phyloP scores from a whole-genome alignment of 2,888 invertebrate genomes.

The Malthinus seriepunctatus region DNA sequence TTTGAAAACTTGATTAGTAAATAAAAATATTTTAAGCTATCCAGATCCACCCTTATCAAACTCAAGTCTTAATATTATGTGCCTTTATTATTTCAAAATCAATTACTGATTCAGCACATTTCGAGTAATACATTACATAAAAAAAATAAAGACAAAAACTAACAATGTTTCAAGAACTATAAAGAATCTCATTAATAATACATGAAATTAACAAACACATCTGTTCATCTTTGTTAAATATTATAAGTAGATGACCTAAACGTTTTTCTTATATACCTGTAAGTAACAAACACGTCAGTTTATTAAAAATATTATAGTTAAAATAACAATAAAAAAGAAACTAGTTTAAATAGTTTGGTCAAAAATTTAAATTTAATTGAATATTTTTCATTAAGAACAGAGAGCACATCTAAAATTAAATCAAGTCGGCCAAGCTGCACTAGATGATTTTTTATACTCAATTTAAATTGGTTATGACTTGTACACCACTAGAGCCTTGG shows the following conservation, averaged over 20 bases:
- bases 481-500: too few relatives aligned
- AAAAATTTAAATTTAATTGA: too few relatives aligned
- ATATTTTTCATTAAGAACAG: too few relatives aligned
- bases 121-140: background rate
- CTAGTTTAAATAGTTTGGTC: too few relatives aligned
- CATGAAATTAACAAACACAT: slow-evolving; percentile 30
- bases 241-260: slow-evolving; percentile 1
- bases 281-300: too few relatives aligned
- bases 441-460: too few relatives aligned
- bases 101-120: slow-evolving; percentile 35
- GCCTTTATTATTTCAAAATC: slow-evolving; percentile 30
- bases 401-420: too few relatives aligned
- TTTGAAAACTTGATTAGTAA: slow-evolving; percentile 19
- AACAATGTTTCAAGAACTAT: slow-evolving; percentile 8
- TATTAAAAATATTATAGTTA: too few relatives aligned
- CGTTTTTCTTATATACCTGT: background rate
- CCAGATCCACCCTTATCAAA: slow-evolving; percentile 23
- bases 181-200: slow-evolving; percentile 26
- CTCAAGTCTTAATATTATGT: slow-evolving; percentile 17
- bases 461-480: too few relatives aligned
- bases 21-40: slow-evolving; percentile 27
- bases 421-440: too few relatives aligned
- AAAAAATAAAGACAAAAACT: slow-evolving; percentile 6
- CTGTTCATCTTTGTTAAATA: slow-evolving; percentile 12
- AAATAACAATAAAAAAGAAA: too few relatives aligned